Evolutionary conservation across 2,113 vertebrate species (phyloP).

Genomic region (Podocnemis expansa): DNA sequence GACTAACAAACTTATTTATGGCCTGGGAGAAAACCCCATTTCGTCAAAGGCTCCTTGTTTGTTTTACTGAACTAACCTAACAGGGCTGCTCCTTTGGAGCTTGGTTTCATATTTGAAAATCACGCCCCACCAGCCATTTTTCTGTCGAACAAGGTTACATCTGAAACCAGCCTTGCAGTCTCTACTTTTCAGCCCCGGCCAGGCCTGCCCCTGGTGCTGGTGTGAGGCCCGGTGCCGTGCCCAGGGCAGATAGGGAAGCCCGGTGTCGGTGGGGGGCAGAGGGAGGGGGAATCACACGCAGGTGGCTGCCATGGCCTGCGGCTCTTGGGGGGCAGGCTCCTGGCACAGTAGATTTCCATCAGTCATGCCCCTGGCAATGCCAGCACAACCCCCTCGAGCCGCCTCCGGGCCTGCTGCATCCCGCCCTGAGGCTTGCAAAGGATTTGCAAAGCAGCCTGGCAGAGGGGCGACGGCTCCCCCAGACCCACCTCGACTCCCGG

Average conservation of each 20-base stretch:
- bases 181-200: background rate
- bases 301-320: background rate
- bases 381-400: too few relatives aligned
- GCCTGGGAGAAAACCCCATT: too few relatives aligned
- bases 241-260: too few relatives aligned
- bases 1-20: too few relatives aligned
- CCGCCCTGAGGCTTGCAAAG: background rate
- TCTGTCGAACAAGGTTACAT: background rate
- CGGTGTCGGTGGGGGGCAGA: background rate
- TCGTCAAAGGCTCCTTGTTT: too few relatives aligned
- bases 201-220: background rate
- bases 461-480: background rate
- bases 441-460: too few relatives aligned
- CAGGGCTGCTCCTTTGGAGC: too few relatives aligned
- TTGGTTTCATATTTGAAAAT: too few relatives aligned
- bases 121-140: background rate
- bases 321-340: background rate
- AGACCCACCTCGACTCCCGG: background rate
- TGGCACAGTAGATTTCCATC: too few relatives aligned
- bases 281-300: background rate
- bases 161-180: background rate
- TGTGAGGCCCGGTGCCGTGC: too few relatives aligned
- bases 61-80: too few relatives aligned
- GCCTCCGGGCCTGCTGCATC: background rate
- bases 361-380: too few relatives aligned